Evolutionary conservation across 1,140 invertebrate species (phyloP), one percentile per base, ranked within the genome.

Genomic region (Caenorhabditis brenneri): DNA sequence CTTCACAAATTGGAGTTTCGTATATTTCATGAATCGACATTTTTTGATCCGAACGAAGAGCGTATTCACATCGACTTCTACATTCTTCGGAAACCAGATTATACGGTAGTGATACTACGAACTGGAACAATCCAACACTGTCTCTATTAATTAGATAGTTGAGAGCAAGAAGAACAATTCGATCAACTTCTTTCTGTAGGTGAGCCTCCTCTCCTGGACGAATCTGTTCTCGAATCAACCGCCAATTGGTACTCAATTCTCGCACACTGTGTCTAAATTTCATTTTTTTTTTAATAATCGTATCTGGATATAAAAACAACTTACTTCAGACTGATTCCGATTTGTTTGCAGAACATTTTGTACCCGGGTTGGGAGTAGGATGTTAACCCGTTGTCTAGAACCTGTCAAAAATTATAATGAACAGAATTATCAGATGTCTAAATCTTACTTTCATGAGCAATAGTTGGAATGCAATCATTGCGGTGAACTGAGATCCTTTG

Each of bases 401-500:
- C 49, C 55, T 74, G 9, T n/a, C n/a, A n/a, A 27, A 74, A 65
- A 36, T 65, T 36, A 36, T 33, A 19, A 42, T 1, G 3, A 24
- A 24, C 12, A 65, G 6, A 42, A 74, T 33, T 74, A 33, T 27
- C 3, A 16, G 4, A 42, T 19, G 19, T 19, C n/a, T n/a, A 19
- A 60, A 16, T 24, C 65, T 31, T 27, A 74, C 65, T 74, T 84
- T 86, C 85, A 84, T 84, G 15, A 84, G 65, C 9, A 84, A 36
- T 5, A 86, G 85, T 33, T 86, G 85, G 58, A 86, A 86, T 31
- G 85, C 85, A n/a, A 84, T 12, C 39, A 83, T 58, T 4, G 85
- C 53, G 27, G 85, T 55, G 48, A 86, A 83, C 33, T 86, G 82
- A 36, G 51, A 65, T 53, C 46, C 53, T 33, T 79, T 79, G 58